Evolutionary conservation across 2,797 vertebrate species (phyloP).

Genomic region (Onychomys torridus): DNA sequence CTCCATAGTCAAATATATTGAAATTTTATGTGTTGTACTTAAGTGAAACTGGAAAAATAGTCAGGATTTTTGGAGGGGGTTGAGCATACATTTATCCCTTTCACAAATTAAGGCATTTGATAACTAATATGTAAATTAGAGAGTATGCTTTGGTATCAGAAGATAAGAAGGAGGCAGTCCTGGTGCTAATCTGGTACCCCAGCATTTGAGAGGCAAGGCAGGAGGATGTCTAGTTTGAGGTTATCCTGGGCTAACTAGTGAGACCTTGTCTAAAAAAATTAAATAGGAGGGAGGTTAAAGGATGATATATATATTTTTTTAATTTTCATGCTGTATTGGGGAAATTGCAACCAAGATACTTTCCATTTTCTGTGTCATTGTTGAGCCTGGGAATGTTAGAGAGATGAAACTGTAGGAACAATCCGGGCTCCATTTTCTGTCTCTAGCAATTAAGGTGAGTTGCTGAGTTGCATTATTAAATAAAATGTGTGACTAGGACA

Average conservation of each 20-base stretch:
- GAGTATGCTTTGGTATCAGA: background rate
- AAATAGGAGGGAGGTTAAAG: background rate
- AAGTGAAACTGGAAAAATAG: background rate
- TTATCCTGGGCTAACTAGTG: background rate
- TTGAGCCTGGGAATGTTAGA: background rate
- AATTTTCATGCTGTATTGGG: background rate
- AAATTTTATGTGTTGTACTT: background rate
- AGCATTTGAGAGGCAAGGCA: background rate
- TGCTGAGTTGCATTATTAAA: background rate
- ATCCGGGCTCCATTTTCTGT: background rate
- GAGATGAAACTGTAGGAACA: background rate
- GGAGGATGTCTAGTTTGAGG: background rate
- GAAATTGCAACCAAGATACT: background rate
- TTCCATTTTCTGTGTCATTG: background rate
- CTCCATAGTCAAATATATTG: background rate
- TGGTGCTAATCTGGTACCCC: background rate
- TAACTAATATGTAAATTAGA: background rate
- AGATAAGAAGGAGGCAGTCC: background rate
- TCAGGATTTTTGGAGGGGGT: background rate
- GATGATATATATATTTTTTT: background rate
- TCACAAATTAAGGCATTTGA: background rate
- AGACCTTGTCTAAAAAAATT: background rate
- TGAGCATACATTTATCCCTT: background rate
- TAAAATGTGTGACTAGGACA: background rate
- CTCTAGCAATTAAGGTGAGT: slow-evolving; percentile 30